Conservation (phyloP, 1,140 invertebrate species). For the Drosophila auraria region DNA sequence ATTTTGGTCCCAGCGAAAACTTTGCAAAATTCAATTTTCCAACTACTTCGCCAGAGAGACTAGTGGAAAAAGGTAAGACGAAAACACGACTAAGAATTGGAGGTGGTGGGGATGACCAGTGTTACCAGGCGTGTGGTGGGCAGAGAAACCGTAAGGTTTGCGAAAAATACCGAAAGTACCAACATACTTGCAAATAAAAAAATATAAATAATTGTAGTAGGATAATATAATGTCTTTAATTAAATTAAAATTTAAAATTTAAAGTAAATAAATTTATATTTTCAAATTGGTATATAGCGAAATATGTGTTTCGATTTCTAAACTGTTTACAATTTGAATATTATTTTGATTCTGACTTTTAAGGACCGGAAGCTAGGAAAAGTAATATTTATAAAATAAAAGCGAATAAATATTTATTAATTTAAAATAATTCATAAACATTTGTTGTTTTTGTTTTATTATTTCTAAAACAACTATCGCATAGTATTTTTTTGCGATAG, state of each 20-base stretch:
- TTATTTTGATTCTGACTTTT: no score
- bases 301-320: no score
- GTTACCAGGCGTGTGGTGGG: not conserved
- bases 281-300: no score
- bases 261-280: no score
- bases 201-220: no score
- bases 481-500: not conserved
- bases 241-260: no score
- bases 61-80: constrained; percentile 23
- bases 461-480: not conserved
- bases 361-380: no score
- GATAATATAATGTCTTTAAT: no score
- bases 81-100: constrained; percentile 26
- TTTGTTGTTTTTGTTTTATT: not conserved
- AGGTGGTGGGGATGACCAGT: constrained; percentile 11
- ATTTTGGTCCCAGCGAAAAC: constrained; percentile 43
- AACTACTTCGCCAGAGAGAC: constrained; percentile 65
- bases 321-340: no score
- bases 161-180: not conserved
- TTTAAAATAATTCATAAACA: no score
- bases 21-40: constrained; percentile 48
- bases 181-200: not conserved
- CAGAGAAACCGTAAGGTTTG: not conserved
- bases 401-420: not conserved
- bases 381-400: no score